A percentile compares a stretch with the other conserved stretches of the same genome.
phyloP scores from a whole-genome alignment of 2,113 vertebrate species.

The Atherinomorus stipes region DNA sequence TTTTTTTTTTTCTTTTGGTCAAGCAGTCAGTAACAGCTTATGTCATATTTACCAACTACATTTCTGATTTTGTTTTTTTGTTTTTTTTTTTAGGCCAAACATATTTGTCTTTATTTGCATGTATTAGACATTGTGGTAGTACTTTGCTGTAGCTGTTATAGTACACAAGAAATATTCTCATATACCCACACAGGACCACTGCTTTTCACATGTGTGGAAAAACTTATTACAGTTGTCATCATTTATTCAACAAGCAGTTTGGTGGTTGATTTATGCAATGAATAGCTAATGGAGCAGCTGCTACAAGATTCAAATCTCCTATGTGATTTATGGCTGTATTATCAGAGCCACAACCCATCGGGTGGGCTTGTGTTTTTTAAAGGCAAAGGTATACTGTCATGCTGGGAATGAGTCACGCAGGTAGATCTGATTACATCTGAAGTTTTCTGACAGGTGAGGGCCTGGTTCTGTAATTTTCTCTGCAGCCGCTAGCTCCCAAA shows the following conservation, averaged over 20 bases:
- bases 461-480: conserved; percentile 41
- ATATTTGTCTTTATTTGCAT: not conserved
- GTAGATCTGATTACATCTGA: conserved; percentile 64
- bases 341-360: conserved; percentile 43
- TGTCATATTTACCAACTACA: conserved; percentile 36
- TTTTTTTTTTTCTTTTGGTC: conserved; percentile 46
- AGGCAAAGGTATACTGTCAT: conserved; percentile 31
- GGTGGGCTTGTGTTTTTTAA: conserved; percentile 30
- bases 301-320: conserved; percentile 56
- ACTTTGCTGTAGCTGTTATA: conserved; percentile 15
- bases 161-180: conserved; percentile 22
- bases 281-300: conserved; percentile 73
- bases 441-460: conserved; percentile 52
- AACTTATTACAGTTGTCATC: conserved; percentile 61
- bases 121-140: not conserved
- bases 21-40: conserved; percentile 41
- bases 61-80: conserved; percentile 7
- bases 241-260: conserved; percentile 76
- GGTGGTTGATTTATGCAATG: conserved; percentile 73
- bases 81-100: not conserved
- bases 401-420: conserved; percentile 52
- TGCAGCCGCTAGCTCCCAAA: conserved; percentile 44
- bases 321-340: conserved; percentile 61
- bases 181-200: conserved; percentile 19
- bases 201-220: conserved; percentile 56